Evolutionary conservation across 2,797 vertebrate species (phyloP).

Genomic region (Pterois miles): DNA sequence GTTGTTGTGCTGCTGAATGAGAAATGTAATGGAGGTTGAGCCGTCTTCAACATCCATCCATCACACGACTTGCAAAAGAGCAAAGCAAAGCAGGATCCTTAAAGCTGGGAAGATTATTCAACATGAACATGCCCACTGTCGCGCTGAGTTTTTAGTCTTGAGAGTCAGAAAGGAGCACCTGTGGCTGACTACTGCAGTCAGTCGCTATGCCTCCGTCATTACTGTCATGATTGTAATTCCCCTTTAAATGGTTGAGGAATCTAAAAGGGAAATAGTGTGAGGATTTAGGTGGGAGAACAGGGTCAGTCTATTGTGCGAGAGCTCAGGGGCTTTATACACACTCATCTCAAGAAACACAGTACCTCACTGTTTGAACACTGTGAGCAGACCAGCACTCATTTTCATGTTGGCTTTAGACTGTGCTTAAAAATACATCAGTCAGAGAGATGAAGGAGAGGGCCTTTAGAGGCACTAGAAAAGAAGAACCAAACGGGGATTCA

Average conservation of each 20-base stretch:
- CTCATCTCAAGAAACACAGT: constrained; percentile 33
- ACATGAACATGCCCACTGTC: background rate
- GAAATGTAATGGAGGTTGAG: background rate
- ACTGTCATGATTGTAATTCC: background rate
- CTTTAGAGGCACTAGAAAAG: constrained; percentile 51
- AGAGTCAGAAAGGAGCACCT: background rate
- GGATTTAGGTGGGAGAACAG: constrained; percentile 2
- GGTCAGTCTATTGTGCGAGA: constrained; percentile 3
- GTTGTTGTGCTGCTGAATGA: background rate
- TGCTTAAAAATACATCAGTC: constrained; percentile 70
- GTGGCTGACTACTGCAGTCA: background rate
- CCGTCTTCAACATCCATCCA: background rate
- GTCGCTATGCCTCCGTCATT: background rate
- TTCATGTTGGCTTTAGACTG: constrained; percentile 52
- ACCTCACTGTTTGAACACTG: constrained; percentile 35
- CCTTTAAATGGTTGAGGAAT: background rate
- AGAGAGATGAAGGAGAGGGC: constrained; percentile 51
- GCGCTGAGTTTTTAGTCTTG: background rate
- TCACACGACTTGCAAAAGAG: background rate
- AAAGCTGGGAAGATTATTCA: background rate
- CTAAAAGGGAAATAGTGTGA: background rate
- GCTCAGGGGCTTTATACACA: constrained; percentile 14
- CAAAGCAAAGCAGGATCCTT: background rate
- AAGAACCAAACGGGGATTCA: constrained; percentile 58
- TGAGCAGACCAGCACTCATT: constrained; percentile 34